Evolutionary conservation across 1,140 invertebrate genomes (phyloP), one percentile per base, ranked within the genome.

Genomic region (Drosophila neocordata): DNA sequence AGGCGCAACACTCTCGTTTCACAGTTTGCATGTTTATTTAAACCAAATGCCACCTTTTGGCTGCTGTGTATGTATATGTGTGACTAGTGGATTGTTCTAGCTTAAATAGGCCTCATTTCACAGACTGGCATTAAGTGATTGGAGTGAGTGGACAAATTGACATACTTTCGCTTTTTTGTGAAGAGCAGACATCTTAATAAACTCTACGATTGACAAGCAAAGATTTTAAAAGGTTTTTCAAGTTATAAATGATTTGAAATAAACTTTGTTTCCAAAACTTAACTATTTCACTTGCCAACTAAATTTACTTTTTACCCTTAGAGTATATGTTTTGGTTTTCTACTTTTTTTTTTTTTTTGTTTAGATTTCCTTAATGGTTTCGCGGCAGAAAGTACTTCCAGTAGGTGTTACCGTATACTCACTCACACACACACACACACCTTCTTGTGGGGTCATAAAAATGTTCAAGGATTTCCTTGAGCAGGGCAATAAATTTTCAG

Each of bases 1-100:
- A 22, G 58, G 62, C 68, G 64, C 61, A 76, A 63, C 69, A 73
- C 70, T 67, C 65, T 41, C 18, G 11, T 27, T 20, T 59, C 37
- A 37, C 51, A 48, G 11, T 53, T 87, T 56, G 65, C 67, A 87
- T 87, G 82, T 87, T 87, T 87, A 87, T 87, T 87, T 87, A 80
- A 87, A 81, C 61, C 79, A 61, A 67, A 57, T 53, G 67, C 67
- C 44, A 56, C n/a, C 22, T 73, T 37, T 62, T 62, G 51, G 65
- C 68, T 58, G 59, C 75, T 12, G 55, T 69, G 8, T 52, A 55
- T 78, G 38, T 60, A 41, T n/a, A 51, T 58, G 48, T 64, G 34
- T n/a, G 51, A 53, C 55, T 52, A 63, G 41, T 41, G 81, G 70
- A 73, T 68, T 80, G 66, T 80, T 80, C 66, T 18, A 69, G 73